Conservation (phyloP, 2,113 vertebrate genomes). For the Corythaixoides concolor region DNA sequence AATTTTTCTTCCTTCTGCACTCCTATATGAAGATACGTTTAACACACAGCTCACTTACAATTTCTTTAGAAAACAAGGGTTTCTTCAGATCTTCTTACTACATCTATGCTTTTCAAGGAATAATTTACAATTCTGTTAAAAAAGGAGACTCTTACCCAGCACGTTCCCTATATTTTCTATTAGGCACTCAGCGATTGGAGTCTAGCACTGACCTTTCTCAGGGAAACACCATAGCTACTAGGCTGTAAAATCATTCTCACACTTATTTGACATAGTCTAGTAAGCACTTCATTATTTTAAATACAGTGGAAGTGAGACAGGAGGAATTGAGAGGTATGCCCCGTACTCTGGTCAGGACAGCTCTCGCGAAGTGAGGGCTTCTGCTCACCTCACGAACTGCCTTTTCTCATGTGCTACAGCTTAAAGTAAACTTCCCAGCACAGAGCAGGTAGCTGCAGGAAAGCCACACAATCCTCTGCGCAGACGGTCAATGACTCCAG, state of each 20-base stretch:
- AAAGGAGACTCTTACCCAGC: not conserved
- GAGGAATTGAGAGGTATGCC: not conserved
- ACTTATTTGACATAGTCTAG: not conserved
- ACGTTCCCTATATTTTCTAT: not conserved
- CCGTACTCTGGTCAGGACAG: not conserved
- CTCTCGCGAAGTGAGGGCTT: not conserved
- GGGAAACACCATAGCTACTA: not conserved
- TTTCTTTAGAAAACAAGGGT: not conserved
- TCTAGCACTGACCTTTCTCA: not conserved
- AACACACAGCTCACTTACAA: not conserved
- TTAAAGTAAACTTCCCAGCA: not conserved
- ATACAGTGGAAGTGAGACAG: not conserved
- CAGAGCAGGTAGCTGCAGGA: not conserved
- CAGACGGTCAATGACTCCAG: not conserved
- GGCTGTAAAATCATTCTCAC: not conserved
- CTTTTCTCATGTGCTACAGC: not conserved
- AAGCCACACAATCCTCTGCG: not conserved
- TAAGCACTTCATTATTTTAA: not conserved
- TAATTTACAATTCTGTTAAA: not conserved
- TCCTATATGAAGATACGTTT: not conserved
- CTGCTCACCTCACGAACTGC: not conserved
- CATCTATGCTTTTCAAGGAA: not conserved
- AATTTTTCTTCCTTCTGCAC: not conserved
- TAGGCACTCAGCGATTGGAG: not conserved
- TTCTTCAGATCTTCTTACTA: not conserved